Conservation (phyloP, 2,888 invertebrate genomes). For the Conistra vaccinii region DNA sequence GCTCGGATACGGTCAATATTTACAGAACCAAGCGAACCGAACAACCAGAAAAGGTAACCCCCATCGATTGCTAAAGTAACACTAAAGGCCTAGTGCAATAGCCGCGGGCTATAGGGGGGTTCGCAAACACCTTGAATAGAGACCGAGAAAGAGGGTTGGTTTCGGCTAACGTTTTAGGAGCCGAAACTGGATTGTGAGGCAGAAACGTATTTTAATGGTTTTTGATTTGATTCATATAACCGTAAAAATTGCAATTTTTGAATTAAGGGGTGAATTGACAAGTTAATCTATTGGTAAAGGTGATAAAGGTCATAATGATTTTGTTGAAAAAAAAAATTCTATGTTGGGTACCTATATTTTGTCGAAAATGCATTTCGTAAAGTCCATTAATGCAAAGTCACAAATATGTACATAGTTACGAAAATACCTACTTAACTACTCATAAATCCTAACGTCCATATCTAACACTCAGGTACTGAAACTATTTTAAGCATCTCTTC, state of each 20-base stretch:
- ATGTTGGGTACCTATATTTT: neutral
- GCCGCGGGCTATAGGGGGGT: constrained; percentile 73
- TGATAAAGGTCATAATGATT: neutral
- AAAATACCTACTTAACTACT: neutral
- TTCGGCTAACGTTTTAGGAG: constrained; percentile 30
- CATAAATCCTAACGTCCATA: neutral
- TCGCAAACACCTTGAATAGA: constrained; percentile 59
- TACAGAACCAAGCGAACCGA: constrained; percentile 75
- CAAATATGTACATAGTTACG: neutral
- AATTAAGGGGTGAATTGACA: neutral
- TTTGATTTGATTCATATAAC: neutral
- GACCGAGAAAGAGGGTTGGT: constrained; percentile 46
- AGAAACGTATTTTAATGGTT: constrained; percentile 2
- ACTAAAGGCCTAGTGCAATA: constrained; percentile 83
- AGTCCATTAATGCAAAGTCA: neutral
- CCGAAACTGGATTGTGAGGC: constrained; percentile 30
- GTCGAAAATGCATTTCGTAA: neutral
- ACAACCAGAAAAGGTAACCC: constrained; percentile 73
- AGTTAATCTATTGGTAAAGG: neutral
- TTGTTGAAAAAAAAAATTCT: neutral
- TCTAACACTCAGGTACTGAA: neutral
- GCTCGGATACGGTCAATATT: constrained; percentile 84
- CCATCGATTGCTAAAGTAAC: constrained; percentile 81
- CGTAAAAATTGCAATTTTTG: neutral
- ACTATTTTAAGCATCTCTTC: constrained; percentile 11